Base-by-base conservation (phyloP, 2,888 invertebrate species). In the Girardia tigrina region DNA sequence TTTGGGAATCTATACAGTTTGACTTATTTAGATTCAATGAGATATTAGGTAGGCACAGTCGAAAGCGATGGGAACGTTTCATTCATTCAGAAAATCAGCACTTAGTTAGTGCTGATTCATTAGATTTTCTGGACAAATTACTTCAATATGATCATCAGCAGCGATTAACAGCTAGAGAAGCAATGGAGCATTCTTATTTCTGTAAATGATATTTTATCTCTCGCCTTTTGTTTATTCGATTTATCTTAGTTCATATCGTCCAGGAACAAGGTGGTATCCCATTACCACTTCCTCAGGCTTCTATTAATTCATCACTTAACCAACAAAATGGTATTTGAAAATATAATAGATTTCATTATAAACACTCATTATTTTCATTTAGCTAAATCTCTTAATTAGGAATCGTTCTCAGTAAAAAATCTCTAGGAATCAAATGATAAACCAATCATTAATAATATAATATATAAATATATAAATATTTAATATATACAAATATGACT, bases 161-260 rank as follows among this genome's bases (percentile, higher is more conserved):
- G 78, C 81, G 86, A 42, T 89, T 97, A 82, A 98, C 98, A 81
- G 98, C 98, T 80, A 90, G 92, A 82, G 97, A 98, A 87, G 97
- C 98, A 80, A 99, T 99, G 98, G 94, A 94, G 84, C 98, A 98
- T 87, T 91, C 95, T 79, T 98, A 97, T 87, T 99, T 99, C 56
- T 74, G 74, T 74, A 69, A 56, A 27, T n/a, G n/a, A n/a, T n/a
- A n/a, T n/a, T 26, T 71, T 12, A 12, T 28, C 71, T 70, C n/a
- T n/a, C 70, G 8, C 12, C 12, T 8, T 27, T 70, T 20, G n/a
- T 71, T 28, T 12, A 20, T 71, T 71, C 6, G 8, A n/a, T 71
- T 12, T 26, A 26, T 20, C 69, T 56, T 16, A 74, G 74, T 56
- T 74, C 74, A 74, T 69, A 74, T 74, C 69, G 74, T 74, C 56